Evolutionary conservation across 2,888 invertebrate species (phyloP), one percentile per base, ranked within the genome.

Genomic region (Phyllotreta cruciferae): DNA sequence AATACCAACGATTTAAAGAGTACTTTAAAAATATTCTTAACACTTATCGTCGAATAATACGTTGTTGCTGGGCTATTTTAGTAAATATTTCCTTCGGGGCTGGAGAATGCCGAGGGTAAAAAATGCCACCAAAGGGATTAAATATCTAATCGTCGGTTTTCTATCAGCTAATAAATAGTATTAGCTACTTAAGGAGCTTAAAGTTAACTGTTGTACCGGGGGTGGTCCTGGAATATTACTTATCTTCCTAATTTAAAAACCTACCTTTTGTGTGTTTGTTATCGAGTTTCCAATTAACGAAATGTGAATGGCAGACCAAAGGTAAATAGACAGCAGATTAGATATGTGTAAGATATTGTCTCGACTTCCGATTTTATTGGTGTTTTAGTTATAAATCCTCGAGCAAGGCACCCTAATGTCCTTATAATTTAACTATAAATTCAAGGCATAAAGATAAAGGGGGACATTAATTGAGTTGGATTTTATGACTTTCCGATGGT

Each of bases 181-280:
- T 63, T 61, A 63, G 60, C 64, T 66, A 66, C 64, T 60, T 66
- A 67, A 64, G 66, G 42, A 64, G 69, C 69, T 69, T 66, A 66
- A 42, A 60, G 44, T 53, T 49, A 62, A 60, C 65, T 64, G 60
- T 13, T 54, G 66, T 67, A 62, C 56, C 56, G 64, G 60, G 67
- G 69, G 69, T 69, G 69, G 69, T 69, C 69, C 57, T 55, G 58
- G 64, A 66, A 58, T 62, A 61, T 60, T 50, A 44, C 64, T 68
- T 68, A 69, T 69, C 69, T 67, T 54, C 45, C 66, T 64, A 67
- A 69, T 67, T 67, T 65, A 65, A 61, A 60, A 64, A 66, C 66
- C 62, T 63, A 58, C 62, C 66, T 63, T 64, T 66, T 64, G 62
- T 64, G 60, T 66, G 56, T 65, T 64, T 66, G 60, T 63, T 68